These are phyloP conservation scores for Papio anubis DNA, from an alignment of 2,113 vertebrate genomes.

Conservation along the genomic window DNA sequence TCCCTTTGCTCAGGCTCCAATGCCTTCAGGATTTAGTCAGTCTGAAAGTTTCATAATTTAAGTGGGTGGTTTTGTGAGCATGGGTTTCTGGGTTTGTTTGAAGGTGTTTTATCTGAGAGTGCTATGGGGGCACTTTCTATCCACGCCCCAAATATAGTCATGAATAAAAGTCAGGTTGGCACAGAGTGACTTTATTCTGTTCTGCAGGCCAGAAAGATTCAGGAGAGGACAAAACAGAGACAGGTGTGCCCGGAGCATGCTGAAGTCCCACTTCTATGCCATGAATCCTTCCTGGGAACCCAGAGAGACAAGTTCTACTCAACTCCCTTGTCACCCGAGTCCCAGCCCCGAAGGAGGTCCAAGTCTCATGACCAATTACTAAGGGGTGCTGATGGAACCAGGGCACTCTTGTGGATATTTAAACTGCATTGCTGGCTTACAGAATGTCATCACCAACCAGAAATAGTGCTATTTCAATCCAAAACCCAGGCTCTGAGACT, in stretches of 20 bases:
- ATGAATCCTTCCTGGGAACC: neutral
- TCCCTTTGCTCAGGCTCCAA: neutral
- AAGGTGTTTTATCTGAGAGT: neutral
- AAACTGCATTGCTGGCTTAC: neutral
- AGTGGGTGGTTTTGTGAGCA: neutral
- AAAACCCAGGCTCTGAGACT: neutral
- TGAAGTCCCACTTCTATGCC: rapidly evolving
- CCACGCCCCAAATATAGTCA: neutral
- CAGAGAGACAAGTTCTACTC: neutral
- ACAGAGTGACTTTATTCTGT: neutral
- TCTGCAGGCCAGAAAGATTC: neutral
- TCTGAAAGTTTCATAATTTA: neutral
- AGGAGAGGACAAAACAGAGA: neutral
- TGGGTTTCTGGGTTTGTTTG: neutral
- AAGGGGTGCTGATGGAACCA: neutral
- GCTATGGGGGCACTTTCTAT: neutral
- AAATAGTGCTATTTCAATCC: slow-evolving; percentile 30
- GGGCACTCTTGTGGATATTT: neutral
- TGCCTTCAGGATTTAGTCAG: neutral
- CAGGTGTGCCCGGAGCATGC: rapidly evolving
- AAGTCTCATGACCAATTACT: slow-evolving; percentile 37
- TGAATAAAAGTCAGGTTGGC: neutral
- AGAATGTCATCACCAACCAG: slow-evolving; percentile 51
- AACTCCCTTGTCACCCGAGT: too few species aligned
- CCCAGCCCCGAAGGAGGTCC: neutral